A percentile compares a stretch with the other conserved stretches of the same genome.
Conservation (phyloP, 2,797 vertebrate species). For the Accipiter minullus region DNA sequence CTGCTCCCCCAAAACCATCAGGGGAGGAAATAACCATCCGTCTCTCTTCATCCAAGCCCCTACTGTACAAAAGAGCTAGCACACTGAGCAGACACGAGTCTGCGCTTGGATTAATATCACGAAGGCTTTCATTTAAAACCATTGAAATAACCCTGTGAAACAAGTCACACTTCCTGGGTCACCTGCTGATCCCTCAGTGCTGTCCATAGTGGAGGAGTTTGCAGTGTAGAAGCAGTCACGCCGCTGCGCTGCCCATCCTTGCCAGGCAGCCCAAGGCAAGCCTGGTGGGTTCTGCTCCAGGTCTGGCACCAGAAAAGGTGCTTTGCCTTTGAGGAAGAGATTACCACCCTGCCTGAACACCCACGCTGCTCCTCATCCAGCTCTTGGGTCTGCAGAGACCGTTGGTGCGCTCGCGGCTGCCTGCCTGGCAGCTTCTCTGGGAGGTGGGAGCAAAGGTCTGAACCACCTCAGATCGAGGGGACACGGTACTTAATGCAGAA, state of each 20-base stretch:
- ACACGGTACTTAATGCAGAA: neutral
- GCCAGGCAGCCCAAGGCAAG: neutral
- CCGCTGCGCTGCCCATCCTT: neutral
- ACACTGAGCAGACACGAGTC: neutral
- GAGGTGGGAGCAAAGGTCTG: neutral
- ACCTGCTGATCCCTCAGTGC: fast-evolving
- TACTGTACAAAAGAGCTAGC: neutral
- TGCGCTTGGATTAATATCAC: neutral
- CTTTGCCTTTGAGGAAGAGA: fast-evolving
- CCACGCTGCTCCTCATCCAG: fast-evolving
- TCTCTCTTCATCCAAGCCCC: neutral
- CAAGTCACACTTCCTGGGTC: neutral
- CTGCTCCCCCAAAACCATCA: neutral
- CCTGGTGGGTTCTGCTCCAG: neutral
- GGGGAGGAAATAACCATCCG: neutral
- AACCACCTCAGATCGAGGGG: fast-evolving
- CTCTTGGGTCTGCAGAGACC: neutral
- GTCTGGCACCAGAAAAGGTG: neutral
- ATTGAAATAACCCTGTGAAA: neutral
- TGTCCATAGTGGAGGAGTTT: fast-evolving
- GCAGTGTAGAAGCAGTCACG: fast-evolving
- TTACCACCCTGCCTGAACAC: neutral
- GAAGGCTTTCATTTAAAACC: neutral
- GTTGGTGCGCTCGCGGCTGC: too few species aligned
- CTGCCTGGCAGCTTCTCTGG: neutral